Base-by-base conservation (phyloP, 2,888 invertebrate species). In the Catocala fraxini region DNA sequence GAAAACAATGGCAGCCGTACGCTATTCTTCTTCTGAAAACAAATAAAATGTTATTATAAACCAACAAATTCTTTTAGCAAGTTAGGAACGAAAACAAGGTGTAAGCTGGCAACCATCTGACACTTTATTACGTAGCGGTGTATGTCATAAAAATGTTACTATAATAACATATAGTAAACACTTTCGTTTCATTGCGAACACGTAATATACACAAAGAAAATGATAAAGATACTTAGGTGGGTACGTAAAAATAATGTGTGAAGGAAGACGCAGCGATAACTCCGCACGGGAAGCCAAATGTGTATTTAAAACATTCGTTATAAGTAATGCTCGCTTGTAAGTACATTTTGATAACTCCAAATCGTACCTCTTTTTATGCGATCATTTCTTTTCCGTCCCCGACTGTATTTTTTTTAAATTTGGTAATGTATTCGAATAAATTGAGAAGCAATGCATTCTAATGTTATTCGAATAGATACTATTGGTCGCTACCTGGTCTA, bases 1-100 rank as follows among this genome's bases (percentile, higher is more conserved):
- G 65, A 76, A 79, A 84, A 85, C 84, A 83, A 85, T 80, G 56
- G 75, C 63, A 57, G 68, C 66, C 69, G 70, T 65, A 74, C 71
- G 73, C 73, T 72, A 70, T 75, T 74, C 62, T 70, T 75, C 73
- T 80, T 73, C 56, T 45, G 51, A 54, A 71, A 74, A 65, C 57
- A 72, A 77, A 75, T 77, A 76, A 79, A 75, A 66, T 61, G 60
- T 68, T 59, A 58, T 68, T 71, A 69, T 64, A 62, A 70, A 75
- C 71, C 69, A 70, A 75, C 72, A 71, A 81, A 79, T 76, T 79
- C 75, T 68, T 70, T 81, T 69, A 70, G 65, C 51, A 59, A 72
- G 65, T 76, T 73, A 75, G 68, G 75, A 75, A 78, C 69, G 69
- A 71, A 75, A 81, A 78, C 71, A 75, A 63, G 60, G 67, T 58